Evolutionary conservation across 2,797 vertebrate species (phyloP), one percentile per base, ranked within the genome.

Genomic region (Hydrolagus colliei): DNA sequence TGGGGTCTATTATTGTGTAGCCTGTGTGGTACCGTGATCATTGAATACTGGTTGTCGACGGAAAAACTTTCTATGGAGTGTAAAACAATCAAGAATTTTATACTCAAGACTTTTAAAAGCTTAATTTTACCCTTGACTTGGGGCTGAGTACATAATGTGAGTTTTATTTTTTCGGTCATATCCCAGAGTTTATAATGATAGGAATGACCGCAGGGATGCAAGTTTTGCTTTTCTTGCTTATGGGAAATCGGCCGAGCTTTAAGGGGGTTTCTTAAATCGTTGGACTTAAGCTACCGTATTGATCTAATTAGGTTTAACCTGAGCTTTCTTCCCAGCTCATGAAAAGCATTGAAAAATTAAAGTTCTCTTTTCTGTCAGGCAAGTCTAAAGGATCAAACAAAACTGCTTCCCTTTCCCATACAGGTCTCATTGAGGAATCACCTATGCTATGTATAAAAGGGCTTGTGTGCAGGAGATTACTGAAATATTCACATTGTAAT

Each of bases 391-490:
- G 13, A 71, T 52, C 27, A 9, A 68, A 20, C 16, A 63, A 52
- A 84, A 35, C 79, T 82, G 79, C 79, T 67, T 82, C 79, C 14
- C 78, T 67, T 82, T 68, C 62, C 63, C 65, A 52, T 71, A 68
- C 32, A 71, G 32, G 41, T 52, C 41, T 84, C 41, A 84, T 71
- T 68, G 65, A 84, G 79, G 79, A 84, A 84, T 63, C 79, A 84
- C 32, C n/a, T 84, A 82, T 82, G 63, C 63, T 68, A 67, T 82
- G 41, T 82, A 82, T 82, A 13, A 32, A 82, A 84, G 79, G 79
- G 65, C 79, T 20, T 84, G 79, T 71, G 41, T 52, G 79, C 35
- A 84, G 71, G 65, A 13, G 68, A 41, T 84, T 84, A 63, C 35
- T 52, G 32, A 71, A 84, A 52, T 84, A 63, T 82, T 82, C 8